Percentiles rank a stretch among this genome's conserved stretches.
phyloP scores from a whole-genome alignment of 2,797 vertebrate genomes.

The Strix occidentalis region DNA sequence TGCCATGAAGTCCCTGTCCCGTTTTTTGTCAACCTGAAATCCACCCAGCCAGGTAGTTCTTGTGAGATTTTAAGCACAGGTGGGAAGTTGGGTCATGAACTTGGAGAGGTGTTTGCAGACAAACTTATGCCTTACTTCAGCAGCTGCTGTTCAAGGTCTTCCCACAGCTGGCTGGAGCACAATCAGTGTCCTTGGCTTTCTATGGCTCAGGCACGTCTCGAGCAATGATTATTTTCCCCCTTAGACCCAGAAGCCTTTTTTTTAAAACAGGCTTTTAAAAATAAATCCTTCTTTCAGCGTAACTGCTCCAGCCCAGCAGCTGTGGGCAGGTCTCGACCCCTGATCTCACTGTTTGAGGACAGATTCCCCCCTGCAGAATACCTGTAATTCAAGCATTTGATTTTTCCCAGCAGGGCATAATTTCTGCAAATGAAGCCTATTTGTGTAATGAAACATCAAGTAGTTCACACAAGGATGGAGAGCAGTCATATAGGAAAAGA shows the following conservation, averaged over 20 bases:
- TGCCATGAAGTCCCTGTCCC: background rate
- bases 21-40: background rate
- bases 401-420: conserved; percentile 24
- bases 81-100: background rate
- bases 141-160: background rate
- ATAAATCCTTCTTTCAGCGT: background rate
- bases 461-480: conserved; percentile 17
- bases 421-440: conserved; percentile 51
- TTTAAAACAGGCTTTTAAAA: conserved; percentile 1
- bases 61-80: background rate
- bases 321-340: background rate
- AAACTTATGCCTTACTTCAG: background rate
- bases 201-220: fast-evolving
- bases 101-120: background rate
- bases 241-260: background rate
- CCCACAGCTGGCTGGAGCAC: background rate
- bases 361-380: conserved; percentile 27
- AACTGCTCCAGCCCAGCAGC: background rate
- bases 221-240: background rate
- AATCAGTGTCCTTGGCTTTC: background rate
- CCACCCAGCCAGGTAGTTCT: background rate
- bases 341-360: background rate
- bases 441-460: conserved; percentile 53
- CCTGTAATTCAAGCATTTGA: conserved; percentile 52
- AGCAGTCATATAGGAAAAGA: background rate